Conservation (phyloP, 2,888 invertebrate species). For the Pollenia labialis region DNA sequence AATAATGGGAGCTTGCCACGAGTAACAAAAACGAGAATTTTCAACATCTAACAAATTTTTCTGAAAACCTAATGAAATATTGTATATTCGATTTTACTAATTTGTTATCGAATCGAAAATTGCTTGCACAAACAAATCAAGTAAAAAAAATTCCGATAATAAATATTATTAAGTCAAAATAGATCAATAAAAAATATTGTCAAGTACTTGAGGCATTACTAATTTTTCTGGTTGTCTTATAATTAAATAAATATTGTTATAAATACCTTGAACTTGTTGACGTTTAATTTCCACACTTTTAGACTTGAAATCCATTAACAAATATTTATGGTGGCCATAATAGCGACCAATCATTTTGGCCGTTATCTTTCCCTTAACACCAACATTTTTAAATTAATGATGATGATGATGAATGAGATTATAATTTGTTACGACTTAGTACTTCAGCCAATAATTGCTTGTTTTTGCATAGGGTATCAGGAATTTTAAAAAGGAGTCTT, state of each 20-base stretch:
- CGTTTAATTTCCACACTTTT: neutral
- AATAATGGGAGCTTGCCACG: no score
- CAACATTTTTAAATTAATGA: no score
- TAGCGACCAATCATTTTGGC: no score
- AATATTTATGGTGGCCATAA: neutral
- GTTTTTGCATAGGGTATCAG: constrained; percentile 39
- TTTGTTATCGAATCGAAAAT: no score
- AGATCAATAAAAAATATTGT: no score
- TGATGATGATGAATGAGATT: neutral
- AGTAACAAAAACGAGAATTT: no score
- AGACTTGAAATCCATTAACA: neutral
- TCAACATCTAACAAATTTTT: no score
- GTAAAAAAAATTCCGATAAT: no score
- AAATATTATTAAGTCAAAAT: no score
- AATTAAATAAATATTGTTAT: neutral
- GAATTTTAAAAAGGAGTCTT: neutral
- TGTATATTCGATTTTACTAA: neutral
- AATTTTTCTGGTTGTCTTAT: neutral
- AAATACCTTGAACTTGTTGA: constrained; percentile 14
- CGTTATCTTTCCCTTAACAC: no score
- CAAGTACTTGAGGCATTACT: neutral
- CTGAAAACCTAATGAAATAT: no score
- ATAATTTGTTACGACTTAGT: constrained; percentile 27
- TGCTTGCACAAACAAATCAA: no score
- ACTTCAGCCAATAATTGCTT: constrained; percentile 34